Evolutionary conservation across 2,888 invertebrate genomes (phyloP), one percentile per base, ranked within the genome.

Genomic region (Gortyna flavago): DNA sequence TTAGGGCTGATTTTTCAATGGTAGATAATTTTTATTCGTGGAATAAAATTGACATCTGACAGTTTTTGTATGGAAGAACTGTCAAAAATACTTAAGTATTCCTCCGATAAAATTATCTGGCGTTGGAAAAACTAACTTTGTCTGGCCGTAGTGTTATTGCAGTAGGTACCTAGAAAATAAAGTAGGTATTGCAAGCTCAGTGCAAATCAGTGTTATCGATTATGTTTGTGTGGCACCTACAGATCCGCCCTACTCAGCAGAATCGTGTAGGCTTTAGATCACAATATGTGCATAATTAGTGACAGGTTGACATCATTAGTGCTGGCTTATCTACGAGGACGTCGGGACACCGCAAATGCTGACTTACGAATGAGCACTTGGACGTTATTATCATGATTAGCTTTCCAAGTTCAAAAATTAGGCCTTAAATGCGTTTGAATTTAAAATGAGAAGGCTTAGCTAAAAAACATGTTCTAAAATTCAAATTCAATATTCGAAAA

Each of bases 201-300:
- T 59, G 75, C 57, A 51, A 80, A 71, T 67, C 70, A 64, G 61
- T 61, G 61, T 72, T 66, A 80, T 65, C 18, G 29, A 75, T 64
- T 65, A 48, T 16, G n/a, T 62, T 51, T 69, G 61, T 7, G n/a
- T 71, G 61, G 25, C 41, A 67, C n/a, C 44, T 70, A 67, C 35
- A 68, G 59, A n/a, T 59, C 62, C 25, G 21, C 18, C 35, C 54
- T 54, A 64, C 81, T 64, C 70, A 51, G 83, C 82, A 66, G 71
- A 72, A 51, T 18, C 51, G 29, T 81, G 77, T 81, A 67, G 44
- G 83, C 85, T 62, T 59, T 83, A 83, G 82, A 85, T 83, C 85
- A 85, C 67, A 81, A 83, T 83, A 71, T 59, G 70, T 62, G 77
- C 77, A 77, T 83, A 83, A 83, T 81, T 81, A 81, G 70, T 77